A percentile compares a stretch with the other conserved stretches of the same genome.
phyloP scores from a whole-genome alignment of 2,797 vertebrate species.

The Cichlasoma orientale region DNA sequence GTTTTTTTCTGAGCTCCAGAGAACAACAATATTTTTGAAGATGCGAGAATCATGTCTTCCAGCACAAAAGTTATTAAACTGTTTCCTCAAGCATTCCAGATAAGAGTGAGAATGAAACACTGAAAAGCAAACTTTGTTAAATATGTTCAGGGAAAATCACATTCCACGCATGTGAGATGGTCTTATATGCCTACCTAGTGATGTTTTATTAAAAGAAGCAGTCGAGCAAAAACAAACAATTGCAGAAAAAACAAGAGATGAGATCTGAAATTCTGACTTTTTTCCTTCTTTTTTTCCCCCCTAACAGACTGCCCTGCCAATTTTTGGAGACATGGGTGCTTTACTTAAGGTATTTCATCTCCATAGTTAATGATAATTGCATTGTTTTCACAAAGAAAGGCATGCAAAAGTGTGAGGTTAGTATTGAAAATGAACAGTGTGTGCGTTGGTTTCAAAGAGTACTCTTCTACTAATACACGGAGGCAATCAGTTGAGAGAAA shows the following conservation, averaged over 20 bases:
- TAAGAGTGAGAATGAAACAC: conserved; percentile 28
- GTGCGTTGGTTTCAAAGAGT: conserved; percentile 13
- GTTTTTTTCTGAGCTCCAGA: conserved; percentile 26
- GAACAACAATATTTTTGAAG: conserved; percentile 40
- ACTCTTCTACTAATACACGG: background rate
- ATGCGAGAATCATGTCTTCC: conserved; percentile 17
- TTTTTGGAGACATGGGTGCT: conserved; percentile 91
- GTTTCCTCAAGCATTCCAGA: conserved; percentile 38
- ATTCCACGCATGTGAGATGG: conserved; percentile 10
- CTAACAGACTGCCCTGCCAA: conserved; percentile 91
- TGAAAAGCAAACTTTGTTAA: conserved; percentile 9
- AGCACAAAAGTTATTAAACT: conserved; percentile 42
- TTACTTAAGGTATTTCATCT: conserved; percentile 88
- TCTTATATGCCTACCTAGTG: background rate
- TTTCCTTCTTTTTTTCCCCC: conserved; percentile 13
- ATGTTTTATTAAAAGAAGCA: conserved; percentile 17
- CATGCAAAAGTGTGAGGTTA: conserved; percentile 4
- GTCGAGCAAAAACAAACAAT: conserved; percentile 10
- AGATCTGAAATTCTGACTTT: conserved; percentile 6
- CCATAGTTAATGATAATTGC: conserved; percentile 17
- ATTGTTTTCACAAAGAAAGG: conserved; percentile 17
- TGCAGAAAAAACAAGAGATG: conserved; percentile 3
- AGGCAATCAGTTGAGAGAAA: conserved; percentile 5
- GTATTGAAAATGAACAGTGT: conserved; percentile 12
- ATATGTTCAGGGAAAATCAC: conserved; percentile 8